Conservation (phyloP, 2,797 vertebrate species). For the Tapera naevia region DNA sequence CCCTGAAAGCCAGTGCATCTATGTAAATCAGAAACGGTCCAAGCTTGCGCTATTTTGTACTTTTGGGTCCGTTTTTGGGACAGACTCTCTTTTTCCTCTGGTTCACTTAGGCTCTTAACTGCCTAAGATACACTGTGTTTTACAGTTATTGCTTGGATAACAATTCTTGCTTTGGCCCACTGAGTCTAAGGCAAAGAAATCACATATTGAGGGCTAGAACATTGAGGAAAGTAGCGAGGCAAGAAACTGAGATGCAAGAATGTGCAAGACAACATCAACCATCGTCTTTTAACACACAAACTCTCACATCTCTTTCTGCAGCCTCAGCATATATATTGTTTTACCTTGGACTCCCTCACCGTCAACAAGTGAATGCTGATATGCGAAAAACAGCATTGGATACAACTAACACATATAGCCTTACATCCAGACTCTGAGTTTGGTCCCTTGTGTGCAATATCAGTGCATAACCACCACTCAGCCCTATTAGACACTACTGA, state of each 20-base stretch:
- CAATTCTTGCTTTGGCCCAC: conserved; percentile 9
- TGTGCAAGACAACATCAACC: conserved; percentile 11
- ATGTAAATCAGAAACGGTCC: background rate
- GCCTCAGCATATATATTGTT: background rate
- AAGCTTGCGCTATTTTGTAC: background rate
- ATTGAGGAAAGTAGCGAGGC: background rate
- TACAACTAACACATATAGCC: background rate
- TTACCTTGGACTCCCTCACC: background rate
- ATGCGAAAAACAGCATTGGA: background rate
- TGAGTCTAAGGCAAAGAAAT: conserved; percentile 33
- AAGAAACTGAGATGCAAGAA: conserved; percentile 43
- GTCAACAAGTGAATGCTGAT: background rate
- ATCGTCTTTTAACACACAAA: conserved; percentile 21
- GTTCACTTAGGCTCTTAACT: background rate
- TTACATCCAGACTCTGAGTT: background rate
- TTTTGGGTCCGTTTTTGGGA: background rate
- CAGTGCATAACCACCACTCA: background rate
- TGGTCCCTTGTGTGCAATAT: background rate
- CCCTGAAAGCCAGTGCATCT: background rate
- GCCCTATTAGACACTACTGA: background rate
- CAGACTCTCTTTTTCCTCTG: background rate
- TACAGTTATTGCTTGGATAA: background rate
- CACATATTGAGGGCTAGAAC: conserved; percentile 43
- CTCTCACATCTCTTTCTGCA: conserved; percentile 17
- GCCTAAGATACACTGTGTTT: background rate